Percentiles rank a stretch among this genome's conserved stretches.
phyloP scores from a whole-genome alignment of 92 coral and sea anemone genomes.

The Nematostella vectensis region DNA sequence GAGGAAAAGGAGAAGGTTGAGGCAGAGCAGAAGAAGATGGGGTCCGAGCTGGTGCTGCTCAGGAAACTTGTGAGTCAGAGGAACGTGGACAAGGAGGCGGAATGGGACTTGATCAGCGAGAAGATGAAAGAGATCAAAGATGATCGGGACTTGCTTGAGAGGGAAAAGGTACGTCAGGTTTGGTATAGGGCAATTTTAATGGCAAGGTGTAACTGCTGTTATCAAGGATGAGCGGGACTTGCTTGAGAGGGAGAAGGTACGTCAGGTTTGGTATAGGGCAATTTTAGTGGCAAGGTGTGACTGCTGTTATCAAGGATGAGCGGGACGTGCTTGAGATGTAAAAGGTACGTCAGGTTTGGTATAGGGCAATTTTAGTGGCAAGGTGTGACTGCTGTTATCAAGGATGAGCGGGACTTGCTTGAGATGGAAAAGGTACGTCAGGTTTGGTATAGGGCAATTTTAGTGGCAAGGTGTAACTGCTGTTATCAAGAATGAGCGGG shows the following conservation, averaged over 20 bases:
- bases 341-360: no score
- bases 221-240: slow-evolving; percentile 53
- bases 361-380: no score
- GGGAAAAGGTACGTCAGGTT: slow-evolving; percentile 45
- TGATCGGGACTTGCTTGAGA: slow-evolving; percentile 55
- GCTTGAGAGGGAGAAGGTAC: slow-evolving; percentile 46
- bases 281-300: not conserved
- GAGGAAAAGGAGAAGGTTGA: slow-evolving; percentile 41
- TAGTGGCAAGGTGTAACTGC: not conserved
- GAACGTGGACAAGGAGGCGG: slow-evolving; percentile 73
- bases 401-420: slow-evolving; percentile 46
- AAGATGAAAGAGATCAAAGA: slow-evolving; percentile 62
- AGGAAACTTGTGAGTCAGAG: slow-evolving; percentile 83
- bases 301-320: slow-evolving; percentile 42
- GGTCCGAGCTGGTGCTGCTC: slow-evolving; percentile 65
- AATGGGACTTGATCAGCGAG: slow-evolving; percentile 75
- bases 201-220: not conserved
- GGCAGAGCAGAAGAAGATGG: slow-evolving; percentile 56
- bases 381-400: slow-evolving; percentile 10
- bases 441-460: no score
- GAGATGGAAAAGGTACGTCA: slow-evolving; percentile 51
- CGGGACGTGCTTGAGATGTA: slow-evolving; percentile 52
- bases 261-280: no score
- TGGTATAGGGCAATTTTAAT: no score
- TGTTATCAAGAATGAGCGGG: no score